Percentiles rank a stretch among this genome's conserved stretches.
Evolutionary conservation across 2,113 vertebrate genomes (phyloP).

Genomic region (Pristiophorus japonicus): DNA sequence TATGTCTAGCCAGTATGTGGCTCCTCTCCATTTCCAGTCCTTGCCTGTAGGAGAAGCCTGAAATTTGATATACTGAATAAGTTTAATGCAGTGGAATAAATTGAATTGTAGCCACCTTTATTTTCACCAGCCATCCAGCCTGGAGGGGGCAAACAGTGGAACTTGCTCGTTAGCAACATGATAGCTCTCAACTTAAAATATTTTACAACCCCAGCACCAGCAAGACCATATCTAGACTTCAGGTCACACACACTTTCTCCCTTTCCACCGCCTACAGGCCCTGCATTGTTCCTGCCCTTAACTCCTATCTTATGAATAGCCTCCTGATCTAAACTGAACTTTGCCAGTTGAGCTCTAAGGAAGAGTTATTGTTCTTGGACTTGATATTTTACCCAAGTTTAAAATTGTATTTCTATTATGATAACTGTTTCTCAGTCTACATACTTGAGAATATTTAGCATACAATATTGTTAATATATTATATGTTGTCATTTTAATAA

Average conservation of each 20-base stretch:
- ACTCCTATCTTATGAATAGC: background rate
- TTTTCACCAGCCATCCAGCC: background rate
- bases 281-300: background rate
- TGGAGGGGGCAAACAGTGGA: background rate
- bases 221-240: background rate
- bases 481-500: constrained; percentile 21
- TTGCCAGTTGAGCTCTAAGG: background rate
- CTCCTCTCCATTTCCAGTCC: background rate
- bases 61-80: background rate
- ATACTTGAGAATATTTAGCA: background rate
- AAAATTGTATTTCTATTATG: background rate
- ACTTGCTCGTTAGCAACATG: background rate
- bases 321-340: background rate
- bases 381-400: background rate
- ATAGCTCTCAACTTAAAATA: background rate
- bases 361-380: background rate
- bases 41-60: background rate
- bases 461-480: background rate
- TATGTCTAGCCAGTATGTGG: background rate
- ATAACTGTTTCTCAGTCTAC: background rate
- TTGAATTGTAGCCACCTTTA: background rate
- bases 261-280: background rate
- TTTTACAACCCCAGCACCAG: background rate
- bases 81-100: background rate
- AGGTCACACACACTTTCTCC: background rate